Evolutionary conservation across 2,113 vertebrate species (phyloP).

Genomic region (Rhegmatorhina hoffmannsi): DNA sequence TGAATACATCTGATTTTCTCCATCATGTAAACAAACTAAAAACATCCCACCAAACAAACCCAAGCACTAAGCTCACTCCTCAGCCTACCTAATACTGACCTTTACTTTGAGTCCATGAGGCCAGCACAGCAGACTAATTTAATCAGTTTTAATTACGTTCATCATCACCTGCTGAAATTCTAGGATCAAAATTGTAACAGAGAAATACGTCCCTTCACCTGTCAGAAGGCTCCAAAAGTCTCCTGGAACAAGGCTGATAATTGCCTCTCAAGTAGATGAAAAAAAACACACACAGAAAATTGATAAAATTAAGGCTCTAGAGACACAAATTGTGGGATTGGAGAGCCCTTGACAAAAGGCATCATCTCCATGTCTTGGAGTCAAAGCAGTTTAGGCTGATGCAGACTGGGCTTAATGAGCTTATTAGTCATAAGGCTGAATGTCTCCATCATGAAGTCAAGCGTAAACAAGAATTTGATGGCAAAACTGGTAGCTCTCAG

Average conservation of each 20-base stretch:
- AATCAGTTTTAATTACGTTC: background rate
- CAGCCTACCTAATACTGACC: background rate
- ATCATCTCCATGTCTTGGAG: background rate
- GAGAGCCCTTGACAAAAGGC: background rate
- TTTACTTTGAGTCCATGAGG: background rate
- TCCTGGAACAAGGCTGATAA: background rate
- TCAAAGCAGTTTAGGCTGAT: constrained; percentile 20
- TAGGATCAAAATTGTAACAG: background rate
- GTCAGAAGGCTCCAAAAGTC: background rate
- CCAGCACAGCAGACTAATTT: background rate
- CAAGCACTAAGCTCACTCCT: background rate
- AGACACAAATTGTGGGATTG: background rate
- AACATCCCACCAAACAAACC: background rate
- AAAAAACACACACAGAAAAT: background rate
- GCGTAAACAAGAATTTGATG: constrained; percentile 1
- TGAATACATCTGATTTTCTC: background rate
- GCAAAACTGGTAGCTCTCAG: background rate
- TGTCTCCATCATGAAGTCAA: constrained; percentile 31
- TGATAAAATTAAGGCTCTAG: constrained; percentile 5
- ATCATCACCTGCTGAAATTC: background rate
- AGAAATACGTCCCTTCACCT: background rate
- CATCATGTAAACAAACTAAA: background rate
- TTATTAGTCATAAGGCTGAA: constrained; percentile 28
- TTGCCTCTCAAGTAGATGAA: background rate
- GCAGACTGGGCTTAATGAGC: constrained; percentile 10